These are phyloP conservation scores for Cantharis lateralis DNA, from an alignment of 2,888 invertebrate species.

Conservation along the genomic window DNA sequence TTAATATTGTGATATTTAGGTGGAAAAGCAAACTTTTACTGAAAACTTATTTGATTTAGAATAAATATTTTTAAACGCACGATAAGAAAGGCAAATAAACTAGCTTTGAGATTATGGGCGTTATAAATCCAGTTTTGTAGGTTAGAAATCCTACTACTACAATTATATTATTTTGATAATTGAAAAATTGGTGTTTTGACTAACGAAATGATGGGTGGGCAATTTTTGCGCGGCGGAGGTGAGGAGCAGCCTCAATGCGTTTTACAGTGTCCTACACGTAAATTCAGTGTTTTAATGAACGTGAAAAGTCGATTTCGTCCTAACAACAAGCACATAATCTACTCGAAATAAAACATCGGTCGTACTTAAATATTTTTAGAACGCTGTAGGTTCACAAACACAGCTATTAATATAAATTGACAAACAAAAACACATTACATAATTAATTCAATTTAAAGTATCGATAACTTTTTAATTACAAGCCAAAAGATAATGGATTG, in stretches of 20 bases:
- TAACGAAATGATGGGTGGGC: background rate
- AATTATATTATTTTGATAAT: background rate
- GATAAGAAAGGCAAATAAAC: background rate
- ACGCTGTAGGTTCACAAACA: constrained; percentile 20
- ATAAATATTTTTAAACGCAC: no score
- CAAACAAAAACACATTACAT: constrained; percentile 20
- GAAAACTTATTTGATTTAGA: no score
- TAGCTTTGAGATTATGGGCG: background rate
- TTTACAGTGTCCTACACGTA: background rate
- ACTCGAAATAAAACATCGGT: constrained; percentile 1
- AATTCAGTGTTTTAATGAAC: background rate
- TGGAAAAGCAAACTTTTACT: no score
- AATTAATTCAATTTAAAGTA: constrained; percentile 4
- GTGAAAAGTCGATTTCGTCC: background rate
- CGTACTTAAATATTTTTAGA: constrained; percentile 17
- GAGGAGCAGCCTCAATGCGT: background rate
- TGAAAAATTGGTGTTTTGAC: background rate
- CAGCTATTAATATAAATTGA: constrained; percentile 16
- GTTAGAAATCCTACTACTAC: background rate
- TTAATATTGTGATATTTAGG: no score
- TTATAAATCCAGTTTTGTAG: background rate
- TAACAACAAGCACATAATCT: background rate
- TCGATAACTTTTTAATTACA: background rate
- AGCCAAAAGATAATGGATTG: background rate
- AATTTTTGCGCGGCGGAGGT: background rate